Percentiles rank a stretch among this genome's conserved stretches.
phyloP scores from a whole-genome alignment of 2,888 invertebrate genomes.

The Leucophenga montana region DNA sequence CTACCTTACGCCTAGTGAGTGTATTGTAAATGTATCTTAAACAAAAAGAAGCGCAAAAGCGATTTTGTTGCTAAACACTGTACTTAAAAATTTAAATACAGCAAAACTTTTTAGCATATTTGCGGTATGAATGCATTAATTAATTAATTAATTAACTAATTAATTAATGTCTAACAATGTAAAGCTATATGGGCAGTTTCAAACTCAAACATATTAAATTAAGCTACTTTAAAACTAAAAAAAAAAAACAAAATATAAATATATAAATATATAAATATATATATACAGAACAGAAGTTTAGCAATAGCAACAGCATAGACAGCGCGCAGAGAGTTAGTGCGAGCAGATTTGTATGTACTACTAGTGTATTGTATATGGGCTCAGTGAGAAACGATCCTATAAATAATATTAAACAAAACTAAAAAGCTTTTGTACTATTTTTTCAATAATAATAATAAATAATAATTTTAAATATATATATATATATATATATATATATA shows the following conservation, averaged over 20 bases:
- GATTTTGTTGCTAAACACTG: conserved; percentile 13
- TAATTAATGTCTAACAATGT: conserved; percentile 38
- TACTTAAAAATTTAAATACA: conserved; percentile 15
- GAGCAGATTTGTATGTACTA: conserved; percentile 43
- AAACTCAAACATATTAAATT: conserved; percentile 21
- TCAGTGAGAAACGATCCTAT: conserved; percentile 44
- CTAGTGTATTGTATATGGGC: too few species aligned
- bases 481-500: too few species aligned
- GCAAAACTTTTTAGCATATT: neutral
- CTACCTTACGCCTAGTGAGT: neutral
- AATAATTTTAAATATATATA: conserved; percentile 37
- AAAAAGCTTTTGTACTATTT: conserved; percentile 67
- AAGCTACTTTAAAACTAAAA: conserved; percentile 7
- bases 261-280: conserved; percentile 8
- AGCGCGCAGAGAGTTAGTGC: neutral
- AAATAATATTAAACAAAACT: conserved; percentile 47
- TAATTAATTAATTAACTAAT: conserved; percentile 17
- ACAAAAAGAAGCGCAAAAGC: neutral
- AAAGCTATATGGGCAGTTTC: conserved; percentile 71
- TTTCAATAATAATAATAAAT: conserved; percentile 55
- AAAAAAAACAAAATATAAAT: neutral
- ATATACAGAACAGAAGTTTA: neutral
- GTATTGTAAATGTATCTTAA: conserved; percentile 24
- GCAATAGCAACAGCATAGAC: too few species aligned
- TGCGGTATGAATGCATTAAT: neutral